Evolutionary conservation across 1,140 invertebrate species (phyloP), one percentile per base, ranked within the genome.

Genomic region (Phymastichus coffea): DNA sequence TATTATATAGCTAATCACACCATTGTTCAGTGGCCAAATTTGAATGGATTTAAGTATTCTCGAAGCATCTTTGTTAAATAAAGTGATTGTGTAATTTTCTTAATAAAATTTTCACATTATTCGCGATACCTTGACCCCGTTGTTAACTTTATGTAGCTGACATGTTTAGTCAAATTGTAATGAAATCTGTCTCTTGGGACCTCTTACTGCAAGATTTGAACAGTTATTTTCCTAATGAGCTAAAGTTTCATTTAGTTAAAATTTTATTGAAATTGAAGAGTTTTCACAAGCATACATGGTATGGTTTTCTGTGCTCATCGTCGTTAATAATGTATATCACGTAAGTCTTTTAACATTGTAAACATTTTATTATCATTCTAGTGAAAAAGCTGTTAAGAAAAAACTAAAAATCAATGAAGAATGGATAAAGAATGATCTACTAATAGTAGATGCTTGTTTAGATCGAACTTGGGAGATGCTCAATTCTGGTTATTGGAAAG

Each of bases 11-110:
- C 87, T 37, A 92, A 98, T 81, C 79, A 90, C 68, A 83, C 97
- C 73, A 79, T 98, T 64, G 94, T 98, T 3, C 95, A 97, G 70
- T 99, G 96, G 95, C 87, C 88, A 40, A 58, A 67, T 26, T 62
- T 78, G 22, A 66, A 64, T 28, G 70, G 67, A 67, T 57, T 65
- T 62, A 22, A 66, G 47, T 75, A 75, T 49, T 60, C 57, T 23
- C 59, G 56, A 66, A 71, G 58, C 37, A 64, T 72, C 26, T 66
- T 66, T 57, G 60, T 71, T 30, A 23, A 43, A 35, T 61, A 44
- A 30, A 6, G 22, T 72, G 26, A 72, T 68, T 70, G 19, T 40
- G 38, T 22, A 57, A 41, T 56, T 17, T 38, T 46, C 25, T 55
- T 56, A 33, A 14, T 33, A 33, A 56, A 54, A 41, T 40, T 17